Base-by-base conservation (phyloP, 1,140 invertebrate genomes). In the Ceratosolen solmsi region DNA sequence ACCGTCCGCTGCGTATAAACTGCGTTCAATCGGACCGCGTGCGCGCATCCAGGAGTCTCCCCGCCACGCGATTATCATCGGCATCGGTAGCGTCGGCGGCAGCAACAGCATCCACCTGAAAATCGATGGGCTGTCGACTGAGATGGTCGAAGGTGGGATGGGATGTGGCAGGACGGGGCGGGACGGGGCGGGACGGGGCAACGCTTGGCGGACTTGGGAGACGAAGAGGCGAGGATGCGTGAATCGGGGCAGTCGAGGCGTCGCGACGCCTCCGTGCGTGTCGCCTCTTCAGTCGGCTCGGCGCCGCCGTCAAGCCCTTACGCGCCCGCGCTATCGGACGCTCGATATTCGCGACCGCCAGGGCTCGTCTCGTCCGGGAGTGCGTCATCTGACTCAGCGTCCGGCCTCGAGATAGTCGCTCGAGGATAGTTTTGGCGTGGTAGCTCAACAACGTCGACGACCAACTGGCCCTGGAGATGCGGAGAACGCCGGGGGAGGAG, bases 221-320 rank as follows among this genome's bases (percentile, higher is more conserved):
- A n/a, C n/a, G n/a, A n/a, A n/a, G 41, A 46, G 41, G 41, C 41
- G 41, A 46, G 41, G 41, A 46, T 46, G 41, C 54, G 54, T 58
- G 54, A 5, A 25, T 22, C 54, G 30, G 8, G 5, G 13, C 65
- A 70, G 65, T n/a, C 27, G 70, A 30, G n/a, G 38, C 41, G 70
- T 27, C 70, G 70, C n/a, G 41, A 49, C 41, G 63, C 46, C 70
- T 72, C 38, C 46, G 63, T 22, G 63, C 63, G 63, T 38, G 33
- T 65, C 30, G 63, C 2, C 63, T 36, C 20, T n/a, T 68, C 63
- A 68, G 63, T 68, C 63, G 63, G 63, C 63, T 38, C 17, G 33
- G 63, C 63, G 63, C 63, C 63, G 63, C 20, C 33, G 60, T 11
- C 60, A 20, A 13, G 13, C 17, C 60, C 30, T 65, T 65, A n/a